Conservation (phyloP, 1,140 invertebrate genomes). For the honey bee (Apis mellifera) region DNA sequence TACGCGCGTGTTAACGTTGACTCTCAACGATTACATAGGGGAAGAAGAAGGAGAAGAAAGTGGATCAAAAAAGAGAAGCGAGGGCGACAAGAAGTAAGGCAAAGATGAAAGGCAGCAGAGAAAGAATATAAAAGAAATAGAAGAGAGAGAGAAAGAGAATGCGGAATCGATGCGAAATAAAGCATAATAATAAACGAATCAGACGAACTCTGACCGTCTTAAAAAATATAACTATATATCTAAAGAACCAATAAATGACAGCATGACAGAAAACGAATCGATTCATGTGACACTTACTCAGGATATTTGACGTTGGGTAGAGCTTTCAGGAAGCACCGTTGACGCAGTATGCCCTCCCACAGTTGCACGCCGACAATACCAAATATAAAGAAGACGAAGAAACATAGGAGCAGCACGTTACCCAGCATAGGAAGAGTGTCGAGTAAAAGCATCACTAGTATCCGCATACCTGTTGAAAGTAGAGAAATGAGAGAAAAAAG, state of each 20-base stretch:
- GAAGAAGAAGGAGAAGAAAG: background rate
- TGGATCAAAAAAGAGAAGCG: conserved; percentile 1
- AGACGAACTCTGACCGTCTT: conserved; percentile 1
- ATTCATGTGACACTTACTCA: conserved; percentile 85
- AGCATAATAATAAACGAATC: conserved; percentile 31
- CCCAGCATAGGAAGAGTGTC: conserved; percentile 99
- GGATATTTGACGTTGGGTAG: conserved; percentile 86
- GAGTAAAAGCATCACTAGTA: conserved; percentile 98
- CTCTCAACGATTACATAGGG: conserved; percentile 4
- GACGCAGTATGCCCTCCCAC: conserved; percentile 98
- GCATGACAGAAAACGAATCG: background rate
- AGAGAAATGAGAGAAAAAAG: background rate
- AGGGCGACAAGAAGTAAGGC: background rate
- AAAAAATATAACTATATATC: background rate
- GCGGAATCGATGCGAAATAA: conserved; percentile 46
- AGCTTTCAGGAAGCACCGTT: conserved; percentile 93
- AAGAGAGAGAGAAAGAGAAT: conserved; percentile 17
- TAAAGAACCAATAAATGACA: conserved; percentile 8
- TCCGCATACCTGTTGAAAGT: conserved; percentile 93
- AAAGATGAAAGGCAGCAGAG: background rate
- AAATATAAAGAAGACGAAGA: conserved; percentile 99
- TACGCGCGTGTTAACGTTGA: conserved; percentile 16
- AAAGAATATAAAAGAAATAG: no score
- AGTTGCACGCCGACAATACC: conserved; percentile 99
- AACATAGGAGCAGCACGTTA: conserved; percentile 98